These are phyloP conservation scores for Athalia cordata DNA, from an alignment of 2,888 invertebrate species.

Conservation along the genomic window DNA sequence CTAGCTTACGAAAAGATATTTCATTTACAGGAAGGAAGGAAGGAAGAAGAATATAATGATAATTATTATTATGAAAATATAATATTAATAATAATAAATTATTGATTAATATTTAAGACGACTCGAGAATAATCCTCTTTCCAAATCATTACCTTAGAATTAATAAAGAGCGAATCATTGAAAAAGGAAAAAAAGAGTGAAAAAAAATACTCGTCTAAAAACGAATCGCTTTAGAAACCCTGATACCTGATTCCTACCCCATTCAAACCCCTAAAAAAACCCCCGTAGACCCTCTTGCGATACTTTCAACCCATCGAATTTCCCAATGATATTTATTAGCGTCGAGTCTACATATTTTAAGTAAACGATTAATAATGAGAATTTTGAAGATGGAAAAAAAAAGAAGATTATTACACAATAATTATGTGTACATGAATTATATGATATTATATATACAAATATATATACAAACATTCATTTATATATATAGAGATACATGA, in stretches of 20 bases:
- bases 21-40: conserved; percentile 36
- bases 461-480: conserved; percentile 5
- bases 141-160: conserved; percentile 36
- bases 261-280: conserved; percentile 51
- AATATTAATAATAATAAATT: conserved; percentile 54
- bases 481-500: conserved; percentile 24
- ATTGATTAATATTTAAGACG: conserved; percentile 67
- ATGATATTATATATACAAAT: conserved; percentile 52
- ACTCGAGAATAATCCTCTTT: conserved; percentile 46
- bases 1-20: conserved; percentile 17
- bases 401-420: conserved; percentile 41
- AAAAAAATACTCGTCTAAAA: conserved; percentile 46
- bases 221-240: conserved; percentile 48
- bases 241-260: conserved; percentile 53
- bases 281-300: conserved; percentile 50
- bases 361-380: conserved; percentile 51
- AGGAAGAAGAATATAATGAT: conserved; percentile 10
- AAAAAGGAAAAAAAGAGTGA: conserved; percentile 48
- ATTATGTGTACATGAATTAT: conserved; percentile 44
- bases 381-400: conserved; percentile 48
- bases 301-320: conserved; percentile 53
- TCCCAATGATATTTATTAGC: conserved; percentile 52
- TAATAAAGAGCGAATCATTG: conserved; percentile 47
- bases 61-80: conserved; percentile 30
- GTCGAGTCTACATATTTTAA: conserved; percentile 65